A percentile compares a stretch with the other conserved stretches of the same genome.
Conservation (phyloP, 2,113 vertebrate species). For the Nothoprocta pentlandii region DNA sequence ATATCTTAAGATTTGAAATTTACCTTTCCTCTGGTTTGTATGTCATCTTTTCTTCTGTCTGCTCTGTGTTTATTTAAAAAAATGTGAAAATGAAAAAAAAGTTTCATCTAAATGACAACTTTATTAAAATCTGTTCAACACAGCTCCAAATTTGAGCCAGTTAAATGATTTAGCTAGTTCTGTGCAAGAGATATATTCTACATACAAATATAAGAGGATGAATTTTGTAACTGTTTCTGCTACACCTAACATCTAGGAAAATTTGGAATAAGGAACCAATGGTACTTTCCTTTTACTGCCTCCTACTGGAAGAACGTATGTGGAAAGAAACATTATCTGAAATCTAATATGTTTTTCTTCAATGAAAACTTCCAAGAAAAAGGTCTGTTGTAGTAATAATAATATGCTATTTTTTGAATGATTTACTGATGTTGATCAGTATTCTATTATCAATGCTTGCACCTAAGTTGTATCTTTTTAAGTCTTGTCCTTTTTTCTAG, state of each 20-base stretch:
- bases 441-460: not conserved
- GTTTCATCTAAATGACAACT: not conserved
- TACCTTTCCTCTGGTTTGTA: not conserved
- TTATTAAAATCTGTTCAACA: not conserved
- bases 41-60: not conserved
- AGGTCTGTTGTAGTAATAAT: constrained; percentile 55
- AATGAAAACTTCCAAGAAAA: constrained; percentile 24
- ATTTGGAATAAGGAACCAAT: constrained; percentile 52
- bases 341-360: constrained; percentile 47
- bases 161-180: not conserved
- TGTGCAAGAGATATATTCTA: not conserved
- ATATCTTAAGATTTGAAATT: not conserved
- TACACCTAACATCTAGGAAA: constrained; percentile 52
- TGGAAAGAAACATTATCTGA: not conserved
- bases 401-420: not conserved
- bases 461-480: not conserved
- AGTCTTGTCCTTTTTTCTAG: not conserved
- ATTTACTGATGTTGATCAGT: not conserved
- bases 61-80: not conserved
- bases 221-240: not conserved
- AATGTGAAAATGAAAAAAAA: not conserved
- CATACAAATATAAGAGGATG: not conserved
- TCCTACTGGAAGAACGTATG: constrained; percentile 72
- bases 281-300: constrained; percentile 75
- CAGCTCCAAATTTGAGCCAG: not conserved